Conservation (phyloP, 2,888 invertebrate genomes). For the Apamea anceps region DNA sequence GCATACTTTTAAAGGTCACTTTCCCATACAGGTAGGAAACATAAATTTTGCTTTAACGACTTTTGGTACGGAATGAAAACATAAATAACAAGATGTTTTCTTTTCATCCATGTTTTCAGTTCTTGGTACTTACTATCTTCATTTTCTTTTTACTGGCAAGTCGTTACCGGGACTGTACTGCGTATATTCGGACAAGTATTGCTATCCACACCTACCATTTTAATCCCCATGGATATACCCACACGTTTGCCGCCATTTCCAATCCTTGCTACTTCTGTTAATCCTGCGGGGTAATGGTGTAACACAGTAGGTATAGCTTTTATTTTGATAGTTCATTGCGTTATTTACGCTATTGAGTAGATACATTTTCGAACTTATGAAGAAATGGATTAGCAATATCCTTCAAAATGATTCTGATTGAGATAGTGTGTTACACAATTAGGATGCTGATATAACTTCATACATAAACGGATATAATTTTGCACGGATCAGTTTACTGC, state of each 20-base stretch:
- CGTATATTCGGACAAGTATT: slow-evolving; percentile 13
- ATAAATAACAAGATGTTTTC: slow-evolving; percentile 24
- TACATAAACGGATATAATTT: slow-evolving; percentile 5
- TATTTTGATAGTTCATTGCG: background rate
- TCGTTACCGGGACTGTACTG: slow-evolving; percentile 8
- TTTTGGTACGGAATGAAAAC: slow-evolving; percentile 23
- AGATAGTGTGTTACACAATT: background rate
- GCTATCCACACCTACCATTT: background rate
- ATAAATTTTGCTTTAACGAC: slow-evolving; percentile 45
- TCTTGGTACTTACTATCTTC: background rate
- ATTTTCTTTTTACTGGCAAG: slow-evolving; percentile 8
- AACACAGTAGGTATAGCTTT: background rate
- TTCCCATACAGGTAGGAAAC: slow-evolving; percentile 29
- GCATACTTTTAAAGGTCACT: slow-evolving; percentile 18
- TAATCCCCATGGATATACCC: too few relatives aligned
- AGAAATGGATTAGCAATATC: background rate
- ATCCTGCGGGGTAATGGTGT: background rate
- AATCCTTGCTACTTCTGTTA: slow-evolving; percentile 10
- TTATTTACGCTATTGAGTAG: background rate
- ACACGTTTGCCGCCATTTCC: background rate
- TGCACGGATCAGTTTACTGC: background rate
- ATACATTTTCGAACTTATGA: background rate
- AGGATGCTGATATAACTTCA: background rate
- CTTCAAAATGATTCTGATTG: background rate
- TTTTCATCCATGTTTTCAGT: slow-evolving; percentile 32